Conservation (phyloP, 92 coral and sea anemone species). For the Zoanthus gigantus region DNA sequence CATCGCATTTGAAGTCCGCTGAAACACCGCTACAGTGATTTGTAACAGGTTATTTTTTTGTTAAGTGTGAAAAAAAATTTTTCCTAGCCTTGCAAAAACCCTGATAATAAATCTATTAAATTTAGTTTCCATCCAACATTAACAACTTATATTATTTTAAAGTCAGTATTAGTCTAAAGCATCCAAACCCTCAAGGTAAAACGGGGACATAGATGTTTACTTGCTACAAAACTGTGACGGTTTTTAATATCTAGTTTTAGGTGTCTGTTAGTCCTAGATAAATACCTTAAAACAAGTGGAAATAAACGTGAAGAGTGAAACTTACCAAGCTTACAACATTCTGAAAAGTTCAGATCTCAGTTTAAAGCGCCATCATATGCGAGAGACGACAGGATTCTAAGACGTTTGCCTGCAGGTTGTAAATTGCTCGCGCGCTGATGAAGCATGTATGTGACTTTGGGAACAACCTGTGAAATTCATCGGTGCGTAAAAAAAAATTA, state of each 20-base stretch:
- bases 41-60: neutral
- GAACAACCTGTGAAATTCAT: constrained; percentile 27
- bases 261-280: too few relatives aligned
- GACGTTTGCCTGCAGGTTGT: constrained; percentile 15
- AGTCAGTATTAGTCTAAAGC: neutral
- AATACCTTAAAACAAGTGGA: neutral
- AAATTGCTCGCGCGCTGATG: neutral
- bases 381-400: neutral
- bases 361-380: neutral
- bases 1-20: neutral
- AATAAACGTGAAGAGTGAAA: neutral
- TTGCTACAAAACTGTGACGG: neutral
- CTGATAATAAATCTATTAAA: neutral
- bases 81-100: neutral
- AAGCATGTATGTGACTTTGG: constrained; percentile 18
- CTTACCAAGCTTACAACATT: constrained; percentile 6
- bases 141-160: neutral
- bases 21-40: neutral
- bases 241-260: too few relatives aligned
- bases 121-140: neutral
- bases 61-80: neutral
- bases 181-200: neutral
- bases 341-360: neutral
- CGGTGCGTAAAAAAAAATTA: neutral
- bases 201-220: too few relatives aligned